phyloP scores from a whole-genome alignment of 2,888 invertebrate genomes.

The Microctonus aethiopoides region DNA sequence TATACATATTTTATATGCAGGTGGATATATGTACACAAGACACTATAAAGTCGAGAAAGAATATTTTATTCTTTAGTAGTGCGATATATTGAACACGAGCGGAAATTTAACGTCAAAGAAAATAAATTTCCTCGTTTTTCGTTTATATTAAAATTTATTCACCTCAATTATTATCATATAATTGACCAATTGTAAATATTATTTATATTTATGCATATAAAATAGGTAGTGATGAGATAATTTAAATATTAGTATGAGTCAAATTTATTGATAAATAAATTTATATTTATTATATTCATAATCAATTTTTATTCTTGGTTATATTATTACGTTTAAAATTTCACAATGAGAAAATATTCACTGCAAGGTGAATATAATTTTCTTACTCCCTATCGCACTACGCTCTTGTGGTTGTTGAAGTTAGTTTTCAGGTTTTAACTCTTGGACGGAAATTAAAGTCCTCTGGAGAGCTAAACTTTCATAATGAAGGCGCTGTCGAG shows the following conservation, averaged over 20 bases:
- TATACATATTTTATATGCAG: not conserved
- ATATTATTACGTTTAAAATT: no score
- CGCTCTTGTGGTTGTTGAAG: conserved; percentile 42
- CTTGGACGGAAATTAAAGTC: conserved; percentile 54
- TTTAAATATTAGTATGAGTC: no score
- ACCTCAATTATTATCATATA: not conserved
- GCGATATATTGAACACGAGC: conserved; percentile 14
- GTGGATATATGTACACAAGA: not conserved
- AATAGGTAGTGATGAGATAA: no score
- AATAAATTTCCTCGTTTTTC: conserved; percentile 8
- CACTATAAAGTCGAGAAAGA: conserved; percentile 1
- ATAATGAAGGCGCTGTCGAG: conserved; percentile 52
- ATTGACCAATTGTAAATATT: not conserved
- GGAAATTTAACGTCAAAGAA: conserved; percentile 11
- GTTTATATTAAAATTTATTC: conserved; percentile 2
- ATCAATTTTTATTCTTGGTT: no score
- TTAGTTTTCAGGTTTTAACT: conserved; percentile 43
- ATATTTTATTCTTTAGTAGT: conserved; percentile 19
- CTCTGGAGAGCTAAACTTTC: conserved; percentile 45
- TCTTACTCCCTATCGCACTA: conserved; percentile 24
- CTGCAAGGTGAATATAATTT: not conserved
- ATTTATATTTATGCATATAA: not conserved
- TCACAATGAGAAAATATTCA: no score
- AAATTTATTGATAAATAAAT: no score
- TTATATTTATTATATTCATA: no score